Base-by-base conservation (phyloP, 2,888 invertebrate species). In the Parnassius mnemosyne region DNA sequence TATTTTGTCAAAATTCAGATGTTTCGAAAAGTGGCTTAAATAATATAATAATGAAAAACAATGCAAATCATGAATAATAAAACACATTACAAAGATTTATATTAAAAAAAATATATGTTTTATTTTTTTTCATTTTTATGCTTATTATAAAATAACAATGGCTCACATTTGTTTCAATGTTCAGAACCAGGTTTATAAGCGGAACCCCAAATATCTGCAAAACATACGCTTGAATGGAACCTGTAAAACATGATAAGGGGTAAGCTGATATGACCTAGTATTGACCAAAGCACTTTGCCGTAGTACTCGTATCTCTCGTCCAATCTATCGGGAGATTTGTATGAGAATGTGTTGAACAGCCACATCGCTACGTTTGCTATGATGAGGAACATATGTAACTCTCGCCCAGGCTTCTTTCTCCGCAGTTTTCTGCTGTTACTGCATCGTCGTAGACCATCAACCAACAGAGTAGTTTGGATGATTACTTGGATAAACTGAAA, bases 161-260 rank as follows among this genome's bases (percentile, higher is more conserved):
- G 34, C 34, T 34, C 34, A 34, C 34, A 34, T 34, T 50, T 34
- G 10, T 47, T 10, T 66, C 70, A 90, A 78, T 91, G 91, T 65
- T 86, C 87, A 9, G 78, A 76, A 1, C 93, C 93, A 2, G 93
- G 93, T 73, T 94, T 93, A 71, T 95, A 96, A 0, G 95, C 95
- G 41, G 94, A 94, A 74, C 94, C 94, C 96, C 96, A 96, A 71
- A 96, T 95, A 79, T 95, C 95, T 11, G 94, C 95, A 53, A 96
- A 92, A 74, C 95, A 96, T 0, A 95, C 95, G n/a, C 95, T 94
- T 0, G 95, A 94, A 75, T 96, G 95, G 78, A 96, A 96, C 64
- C 95, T 89, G 75, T 95, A 96, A 83, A 96, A 96, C 92, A 96
- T 94, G 64, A 94, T 95, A 3, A 96, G 84, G 0, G 96, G 96